Evolutionary conservation across 2,113 vertebrate genomes (phyloP).

Genomic region (Rattus rattus): DNA sequence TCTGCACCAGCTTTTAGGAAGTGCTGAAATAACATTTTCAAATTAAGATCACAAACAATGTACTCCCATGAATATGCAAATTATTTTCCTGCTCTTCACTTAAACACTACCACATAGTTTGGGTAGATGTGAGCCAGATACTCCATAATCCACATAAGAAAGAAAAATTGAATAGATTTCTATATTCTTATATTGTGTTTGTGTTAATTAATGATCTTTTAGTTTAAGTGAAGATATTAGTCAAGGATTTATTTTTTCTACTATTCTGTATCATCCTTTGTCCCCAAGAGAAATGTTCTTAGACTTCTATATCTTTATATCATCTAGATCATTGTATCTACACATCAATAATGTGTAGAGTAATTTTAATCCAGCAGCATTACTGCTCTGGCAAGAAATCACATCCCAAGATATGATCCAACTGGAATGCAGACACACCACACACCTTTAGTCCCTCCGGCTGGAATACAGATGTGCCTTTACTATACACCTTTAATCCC

Average conservation of each 20-base stretch:
- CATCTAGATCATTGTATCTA: too few species aligned
- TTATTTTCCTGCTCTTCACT: neutral
- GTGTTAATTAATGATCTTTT: neutral
- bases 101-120: neutral
- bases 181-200: neutral
- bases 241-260: constrained; percentile 1
- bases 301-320: neutral
- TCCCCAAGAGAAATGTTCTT: neutral
- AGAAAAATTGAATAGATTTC: neutral
- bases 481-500: too few species aligned
- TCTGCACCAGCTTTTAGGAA: neutral
- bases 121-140: neutral
- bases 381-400: too few species aligned
- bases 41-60: constrained; percentile 35
- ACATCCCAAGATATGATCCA: too few species aligned
- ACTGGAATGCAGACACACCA: too few species aligned
- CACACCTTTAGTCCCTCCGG: too few species aligned
- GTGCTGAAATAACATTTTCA: constrained; percentile 48
- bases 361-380: too few species aligned
- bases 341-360: too few species aligned
- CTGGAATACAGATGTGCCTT: too few species aligned
- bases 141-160: neutral
- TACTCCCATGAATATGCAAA: neutral
- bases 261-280: neutral
- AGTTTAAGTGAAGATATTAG: constrained; percentile 38